A percentile compares a stretch with the other conserved stretches of the same genome.
phyloP scores from a whole-genome alignment of 2,113 vertebrate genomes.

The Grammomys surdaster region DNA sequence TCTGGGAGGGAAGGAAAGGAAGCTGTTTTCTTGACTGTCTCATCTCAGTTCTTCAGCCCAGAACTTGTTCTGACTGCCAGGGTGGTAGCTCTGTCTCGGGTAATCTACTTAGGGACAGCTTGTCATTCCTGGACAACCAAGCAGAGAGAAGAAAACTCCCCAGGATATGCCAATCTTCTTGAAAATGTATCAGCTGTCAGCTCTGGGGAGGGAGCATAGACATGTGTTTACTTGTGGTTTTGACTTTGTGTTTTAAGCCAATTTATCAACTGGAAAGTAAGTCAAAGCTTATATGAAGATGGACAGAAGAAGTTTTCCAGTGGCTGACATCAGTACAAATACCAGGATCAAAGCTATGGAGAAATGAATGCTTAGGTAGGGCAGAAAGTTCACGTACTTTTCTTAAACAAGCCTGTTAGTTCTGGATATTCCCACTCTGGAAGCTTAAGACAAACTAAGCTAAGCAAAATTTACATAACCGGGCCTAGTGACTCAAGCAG shows the following conservation, averaged over 20 bases:
- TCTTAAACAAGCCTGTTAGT: conserved; percentile 19
- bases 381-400: neutral
- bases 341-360: conserved; percentile 23
- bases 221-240: neutral
- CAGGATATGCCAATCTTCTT: neutral
- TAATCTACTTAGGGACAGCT: neutral
- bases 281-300: neutral
- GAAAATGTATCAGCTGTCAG: conserved; percentile 31
- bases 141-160: neutral
- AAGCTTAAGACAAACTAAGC: neutral
- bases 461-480: conserved; percentile 28
- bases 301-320: conserved; percentile 7
- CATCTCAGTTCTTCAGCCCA: neutral
- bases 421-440: neutral
- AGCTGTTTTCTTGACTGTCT: conserved; percentile 29
- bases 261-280: neutral
- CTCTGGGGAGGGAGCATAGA: neutral
- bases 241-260: conserved; percentile 51
- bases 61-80: neutral
- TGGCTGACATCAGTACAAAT: neutral
- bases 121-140: neutral
- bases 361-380: neutral
- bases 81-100: neutral
- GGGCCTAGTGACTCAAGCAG: too few species aligned
- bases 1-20: neutral